These are phyloP conservation scores for Tenthredo livida DNA, from an alignment of 2,888 invertebrate species.

Conservation along the genomic window DNA sequence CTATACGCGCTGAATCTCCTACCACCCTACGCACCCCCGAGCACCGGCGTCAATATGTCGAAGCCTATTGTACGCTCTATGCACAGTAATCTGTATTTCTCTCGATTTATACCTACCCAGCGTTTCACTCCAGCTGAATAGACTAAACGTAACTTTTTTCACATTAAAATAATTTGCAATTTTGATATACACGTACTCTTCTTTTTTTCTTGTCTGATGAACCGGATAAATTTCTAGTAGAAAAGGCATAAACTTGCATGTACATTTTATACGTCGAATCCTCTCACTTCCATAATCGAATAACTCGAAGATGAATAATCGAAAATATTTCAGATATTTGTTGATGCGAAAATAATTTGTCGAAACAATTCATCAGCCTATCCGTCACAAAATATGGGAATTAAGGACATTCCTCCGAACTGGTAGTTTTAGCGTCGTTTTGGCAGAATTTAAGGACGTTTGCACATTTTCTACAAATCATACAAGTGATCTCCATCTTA, in stretches of 20 bases:
- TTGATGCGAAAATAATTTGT: neutral
- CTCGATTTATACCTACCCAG: conserved; percentile 29
- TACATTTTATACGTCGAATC: neutral
- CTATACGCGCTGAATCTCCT: conserved; percentile 63
- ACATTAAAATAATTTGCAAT: neutral
- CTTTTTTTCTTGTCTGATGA: neutral
- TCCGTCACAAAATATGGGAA: neutral
- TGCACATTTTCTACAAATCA: neutral
- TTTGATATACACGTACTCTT: neutral
- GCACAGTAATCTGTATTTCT: conserved; percentile 46
- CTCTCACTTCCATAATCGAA: neutral
- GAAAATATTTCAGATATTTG: neutral
- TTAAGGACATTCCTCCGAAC: too few relatives aligned
- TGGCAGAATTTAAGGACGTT: neutral
- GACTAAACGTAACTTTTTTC: neutral
- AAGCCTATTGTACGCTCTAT: conserved; percentile 45
- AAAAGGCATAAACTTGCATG: neutral
- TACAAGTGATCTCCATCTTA: neutral
- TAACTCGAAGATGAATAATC: neutral
- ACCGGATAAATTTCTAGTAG: neutral
- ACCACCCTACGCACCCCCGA: conserved; percentile 54
- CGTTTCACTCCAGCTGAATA: conserved; percentile 2
- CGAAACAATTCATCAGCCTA: neutral
- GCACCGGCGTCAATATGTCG: conserved; percentile 60
- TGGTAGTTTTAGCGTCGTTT: neutral